Conservation (phyloP, 2,888 invertebrate genomes). For the Oxyteleia sp. region DNA sequence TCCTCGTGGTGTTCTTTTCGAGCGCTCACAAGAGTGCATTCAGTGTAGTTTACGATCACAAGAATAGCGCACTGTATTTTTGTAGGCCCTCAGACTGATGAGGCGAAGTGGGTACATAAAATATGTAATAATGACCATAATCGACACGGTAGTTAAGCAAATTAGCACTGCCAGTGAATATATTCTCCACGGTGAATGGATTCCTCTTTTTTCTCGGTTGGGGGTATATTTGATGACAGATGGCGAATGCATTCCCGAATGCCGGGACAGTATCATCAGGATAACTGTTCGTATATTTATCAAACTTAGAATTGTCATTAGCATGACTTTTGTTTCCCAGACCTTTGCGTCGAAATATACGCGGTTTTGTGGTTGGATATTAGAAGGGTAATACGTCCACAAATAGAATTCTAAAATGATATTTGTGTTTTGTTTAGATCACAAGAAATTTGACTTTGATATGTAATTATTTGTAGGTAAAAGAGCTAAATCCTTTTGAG, state of each 20-base stretch:
- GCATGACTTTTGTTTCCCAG: not conserved
- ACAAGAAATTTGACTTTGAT: too few species aligned
- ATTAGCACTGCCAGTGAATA: constrained; percentile 82
- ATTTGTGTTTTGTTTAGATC: too few species aligned
- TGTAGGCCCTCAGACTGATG: constrained; percentile 50
- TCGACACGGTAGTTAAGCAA: constrained; percentile 82
- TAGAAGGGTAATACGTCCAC: too few species aligned
- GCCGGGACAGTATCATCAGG: constrained; percentile 11
- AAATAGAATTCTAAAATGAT: too few species aligned
- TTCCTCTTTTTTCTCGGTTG: constrained; percentile 73
- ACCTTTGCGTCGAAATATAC: not conserved
- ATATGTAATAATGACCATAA: constrained; percentile 64
- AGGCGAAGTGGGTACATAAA: constrained; percentile 59
- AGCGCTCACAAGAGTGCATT: constrained; percentile 32
- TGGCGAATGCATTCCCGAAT: constrained; percentile 69
- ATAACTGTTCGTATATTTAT: constrained; percentile 7
- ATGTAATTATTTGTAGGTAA: too few species aligned
- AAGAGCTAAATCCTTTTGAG: too few species aligned
- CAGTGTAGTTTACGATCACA: constrained; percentile 39
- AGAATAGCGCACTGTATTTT: constrained; percentile 41
- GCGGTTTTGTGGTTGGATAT: too few species aligned
- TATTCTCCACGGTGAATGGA: constrained; percentile 80
- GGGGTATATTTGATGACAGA: constrained; percentile 82
- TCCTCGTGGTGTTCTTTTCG: constrained; percentile 47
- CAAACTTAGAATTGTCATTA: not conserved